These are phyloP conservation scores for Eptesicus fuscus DNA, from an alignment of 2,113 vertebrate genomes.

Conservation along the genomic window DNA sequence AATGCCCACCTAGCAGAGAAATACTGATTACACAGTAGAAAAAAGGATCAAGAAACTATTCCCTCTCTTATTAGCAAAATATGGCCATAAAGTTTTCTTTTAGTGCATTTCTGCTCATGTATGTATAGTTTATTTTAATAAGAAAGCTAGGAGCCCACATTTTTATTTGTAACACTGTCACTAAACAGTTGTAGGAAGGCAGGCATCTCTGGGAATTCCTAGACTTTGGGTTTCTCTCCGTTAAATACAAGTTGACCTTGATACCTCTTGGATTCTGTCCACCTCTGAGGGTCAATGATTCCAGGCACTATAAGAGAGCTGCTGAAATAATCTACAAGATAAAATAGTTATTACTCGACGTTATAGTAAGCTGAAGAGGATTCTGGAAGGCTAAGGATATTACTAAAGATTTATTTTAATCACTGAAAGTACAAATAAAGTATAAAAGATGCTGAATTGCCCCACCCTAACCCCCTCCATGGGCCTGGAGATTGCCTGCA, in stretches of 20 bases:
- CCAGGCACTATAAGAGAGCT: not conserved
- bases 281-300: not conserved
- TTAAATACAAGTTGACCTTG: not conserved
- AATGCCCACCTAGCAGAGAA: not conserved
- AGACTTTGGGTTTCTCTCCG: not conserved
- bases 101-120: not conserved
- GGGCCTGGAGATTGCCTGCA: not conserved
- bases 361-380: not conserved
- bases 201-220: not conserved
- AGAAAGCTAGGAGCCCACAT: not conserved
- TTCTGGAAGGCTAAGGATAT: not conserved
- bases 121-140: not conserved
- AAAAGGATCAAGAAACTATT: not conserved
- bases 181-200: not conserved
- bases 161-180: not conserved
- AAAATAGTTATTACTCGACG: not conserved
- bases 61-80: not conserved
- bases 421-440: not conserved
- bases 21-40: not conserved
- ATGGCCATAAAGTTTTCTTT: not conserved
- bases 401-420: not conserved
- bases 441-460: not conserved
- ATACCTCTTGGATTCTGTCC: not conserved
- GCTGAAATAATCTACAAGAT: not conserved
- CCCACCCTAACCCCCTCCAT: not conserved